phyloP scores from a whole-genome alignment of 64 coral and sea anemone genomes.

The Dendronephthya gigantea region DNA sequence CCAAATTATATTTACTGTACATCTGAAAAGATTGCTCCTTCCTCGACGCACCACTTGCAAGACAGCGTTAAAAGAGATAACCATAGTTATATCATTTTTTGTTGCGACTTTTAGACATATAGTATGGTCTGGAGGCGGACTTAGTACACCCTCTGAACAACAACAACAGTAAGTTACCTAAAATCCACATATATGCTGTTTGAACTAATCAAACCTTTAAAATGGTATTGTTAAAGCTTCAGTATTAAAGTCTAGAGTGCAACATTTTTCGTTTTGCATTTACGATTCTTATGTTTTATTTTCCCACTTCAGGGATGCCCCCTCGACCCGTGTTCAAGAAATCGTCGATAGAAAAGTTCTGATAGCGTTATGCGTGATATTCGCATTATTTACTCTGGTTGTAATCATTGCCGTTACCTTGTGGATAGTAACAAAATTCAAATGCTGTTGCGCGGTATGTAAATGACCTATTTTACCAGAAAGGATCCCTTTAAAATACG shows the following conservation, averaged over 20 bases:
- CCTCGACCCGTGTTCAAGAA: neutral
- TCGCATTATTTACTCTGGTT: neutral
- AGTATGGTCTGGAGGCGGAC: slow-evolving; percentile 81
- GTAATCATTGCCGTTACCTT: neutral
- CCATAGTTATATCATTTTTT: neutral
- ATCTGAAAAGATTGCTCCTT: no score
- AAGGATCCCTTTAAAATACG: no score
- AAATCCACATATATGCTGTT: no score
- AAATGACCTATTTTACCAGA: neutral
- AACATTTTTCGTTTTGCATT: neutral
- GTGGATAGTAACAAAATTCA: neutral
- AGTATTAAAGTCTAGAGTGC: no score
- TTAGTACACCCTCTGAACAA: slow-evolving; percentile 37
- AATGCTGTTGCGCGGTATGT: neutral
- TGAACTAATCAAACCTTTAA: no score
- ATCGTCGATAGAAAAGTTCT: neutral
- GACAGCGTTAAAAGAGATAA: no score
- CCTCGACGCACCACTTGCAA: no score
- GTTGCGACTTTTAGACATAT: slow-evolving; percentile 51
- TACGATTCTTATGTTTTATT: neutral
- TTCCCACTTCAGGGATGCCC: neutral
- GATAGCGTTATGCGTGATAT: neutral
- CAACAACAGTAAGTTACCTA: slow-evolving; percentile 38
- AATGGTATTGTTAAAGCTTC: no score
- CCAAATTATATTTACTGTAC: no score